Evolutionary conservation across 2,113 vertebrate species (phyloP), one percentile per base, ranked within the genome.

Genomic region (Myanophis thanlyinensis): DNA sequence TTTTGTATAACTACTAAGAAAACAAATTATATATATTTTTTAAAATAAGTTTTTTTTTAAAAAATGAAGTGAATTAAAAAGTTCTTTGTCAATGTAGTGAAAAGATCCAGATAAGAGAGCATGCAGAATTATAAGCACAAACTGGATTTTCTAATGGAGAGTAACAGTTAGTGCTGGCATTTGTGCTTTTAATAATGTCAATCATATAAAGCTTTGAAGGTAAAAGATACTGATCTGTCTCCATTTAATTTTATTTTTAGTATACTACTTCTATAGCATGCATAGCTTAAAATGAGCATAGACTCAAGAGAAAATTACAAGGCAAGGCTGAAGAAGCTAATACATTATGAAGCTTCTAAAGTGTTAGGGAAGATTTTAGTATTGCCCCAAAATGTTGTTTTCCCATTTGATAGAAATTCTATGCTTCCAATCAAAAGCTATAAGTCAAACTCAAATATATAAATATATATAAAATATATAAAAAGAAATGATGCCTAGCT

Each of bases 151-250:
- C 54, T 23, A 53, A 46, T 3, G 13, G 67, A 46, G 48, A 56
- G 23, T 85, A 11, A 67, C 5, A 25, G 1, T 92, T 25, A 23
- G 18, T 87, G 73, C 92, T 80, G 52, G 23, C 8, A 80, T 89
- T 94, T 9, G 35, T 2, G 62, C 92, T 56, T 88, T 93, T 46
- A 89, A 93, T 35, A 88, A 49, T 22, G 30, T 47, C 85, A 84
- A 40, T 40, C 15, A 49, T 53, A 51, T 0, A 27, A 67, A 84
- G 12, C 47, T 95, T 85, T 94, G 54, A 35, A 47, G 47, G 85
- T 94, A 51, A 25, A 73, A 52, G 47, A 85, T 2, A 12, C 59
- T 46, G 44, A 88, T 54, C 30, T 92, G 89, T 67, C 5, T 1
- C 0, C 62, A 30, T 67, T 94, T 47, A 93, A 73, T 88, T 3